A percentile compares a stretch with the other conserved stretches of the same genome.
Evolutionary conservation across 1,140 invertebrate species (phyloP).

Genomic region (Cydia pomonella): DNA sequence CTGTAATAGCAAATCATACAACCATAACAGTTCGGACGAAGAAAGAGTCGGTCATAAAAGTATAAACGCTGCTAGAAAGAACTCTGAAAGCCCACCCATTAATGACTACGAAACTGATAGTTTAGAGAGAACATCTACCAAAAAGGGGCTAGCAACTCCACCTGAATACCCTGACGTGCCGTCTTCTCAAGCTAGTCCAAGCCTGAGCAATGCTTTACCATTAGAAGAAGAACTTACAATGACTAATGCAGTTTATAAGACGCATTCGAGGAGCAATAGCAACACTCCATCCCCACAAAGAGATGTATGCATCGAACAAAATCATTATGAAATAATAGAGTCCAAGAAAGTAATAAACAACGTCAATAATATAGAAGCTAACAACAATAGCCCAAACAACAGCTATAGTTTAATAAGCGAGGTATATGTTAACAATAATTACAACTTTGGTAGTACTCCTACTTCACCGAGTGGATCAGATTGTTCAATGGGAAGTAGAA

Average conservation of each 20-base stretch:
- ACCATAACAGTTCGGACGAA: slow-evolving; percentile 65
- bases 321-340: slow-evolving; percentile 76
- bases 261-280: slow-evolving; percentile 81
- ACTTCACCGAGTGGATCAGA: slow-evolving; percentile 83
- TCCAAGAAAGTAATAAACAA: slow-evolving; percentile 52
- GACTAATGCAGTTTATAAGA: slow-evolving; percentile 85
- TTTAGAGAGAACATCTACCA: slow-evolving; percentile 83
- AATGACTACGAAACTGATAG: slow-evolving; percentile 90
- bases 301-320: slow-evolving; percentile 75
- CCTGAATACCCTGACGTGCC: slow-evolving; percentile 83
- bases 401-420: slow-evolving; percentile 87
- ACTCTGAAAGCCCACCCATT: slow-evolving; percentile 61
- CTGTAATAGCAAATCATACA: slow-evolving; percentile 65
- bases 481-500: slow-evolving; percentile 82
- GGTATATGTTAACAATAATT: slow-evolving; percentile 90
- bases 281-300: slow-evolving; percentile 81
- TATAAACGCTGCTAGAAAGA: slow-evolving; percentile 44
- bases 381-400: slow-evolving; percentile 43
- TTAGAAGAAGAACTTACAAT: slow-evolving; percentile 90
- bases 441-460: slow-evolving; percentile 83
- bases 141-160: slow-evolving; percentile 82
- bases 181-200: slow-evolving; percentile 86
- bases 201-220: slow-evolving; percentile 85
- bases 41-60: slow-evolving; percentile 52
- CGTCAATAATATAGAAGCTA: slow-evolving; percentile 35